These are phyloP conservation scores for Parazoanthus atlanticus DNA, from an alignment of 92 coral and sea anemone species.

Conservation along the genomic window DNA sequence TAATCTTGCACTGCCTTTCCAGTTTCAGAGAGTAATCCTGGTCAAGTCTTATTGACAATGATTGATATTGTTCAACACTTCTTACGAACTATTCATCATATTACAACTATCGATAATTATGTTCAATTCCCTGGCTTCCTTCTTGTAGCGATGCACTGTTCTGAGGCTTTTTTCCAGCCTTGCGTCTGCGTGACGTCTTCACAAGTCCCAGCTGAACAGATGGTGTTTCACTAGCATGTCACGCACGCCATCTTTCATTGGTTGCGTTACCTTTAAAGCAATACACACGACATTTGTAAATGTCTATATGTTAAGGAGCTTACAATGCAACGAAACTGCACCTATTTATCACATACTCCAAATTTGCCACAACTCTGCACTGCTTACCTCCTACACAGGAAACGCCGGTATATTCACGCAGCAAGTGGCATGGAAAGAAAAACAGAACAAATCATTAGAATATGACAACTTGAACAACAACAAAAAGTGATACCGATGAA, in stretches of 20 bases:
- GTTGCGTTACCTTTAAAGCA: slow-evolving; percentile 86
- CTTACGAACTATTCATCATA: no score
- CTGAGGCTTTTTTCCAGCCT: neutral
- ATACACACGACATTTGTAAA: neutral
- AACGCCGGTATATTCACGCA: neutral
- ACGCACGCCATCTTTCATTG: slow-evolving; percentile 98
- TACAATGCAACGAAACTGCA: neutral
- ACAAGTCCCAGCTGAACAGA: slow-evolving; percentile 98
- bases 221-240: slow-evolving; percentile 99
- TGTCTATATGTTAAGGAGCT: neutral
- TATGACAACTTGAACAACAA: neutral
- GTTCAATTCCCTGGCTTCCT: neutral
- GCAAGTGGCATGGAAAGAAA: slow-evolving; percentile 7
- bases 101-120: neutral
- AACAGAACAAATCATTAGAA: neutral
- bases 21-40: neutral
- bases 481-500: neutral
- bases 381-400: slow-evolving; percentile 37
- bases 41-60: neutral
- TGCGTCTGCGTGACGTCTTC: slow-evolving; percentile 5
- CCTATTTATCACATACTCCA: neutral
- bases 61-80: neutral
- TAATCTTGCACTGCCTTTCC: neutral
- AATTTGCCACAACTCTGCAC: neutral
- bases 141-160: neutral